These are phyloP conservation scores for Apodemus sylvaticus DNA, from an alignment of 2,113 vertebrate species.

Conservation along the genomic window DNA sequence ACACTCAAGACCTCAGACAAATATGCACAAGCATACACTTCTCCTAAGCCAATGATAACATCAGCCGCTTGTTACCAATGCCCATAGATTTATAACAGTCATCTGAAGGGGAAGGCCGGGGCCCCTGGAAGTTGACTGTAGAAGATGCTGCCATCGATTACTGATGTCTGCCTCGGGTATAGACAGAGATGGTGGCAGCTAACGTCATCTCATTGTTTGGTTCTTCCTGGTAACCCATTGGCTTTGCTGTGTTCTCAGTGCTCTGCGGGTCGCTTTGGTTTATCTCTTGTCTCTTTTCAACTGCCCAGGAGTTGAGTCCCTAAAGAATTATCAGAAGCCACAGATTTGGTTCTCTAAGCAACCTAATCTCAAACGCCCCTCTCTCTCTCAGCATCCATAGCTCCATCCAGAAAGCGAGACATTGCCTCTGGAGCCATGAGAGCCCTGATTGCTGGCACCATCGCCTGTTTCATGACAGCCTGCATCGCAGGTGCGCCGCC, in stretches of 20 bases:
- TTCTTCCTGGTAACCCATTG: not conserved
- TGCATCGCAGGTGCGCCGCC: constrained; percentile 89
- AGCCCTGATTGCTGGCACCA: constrained; percentile 89
- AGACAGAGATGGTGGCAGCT: not conserved
- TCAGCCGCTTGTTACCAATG: not conserved
- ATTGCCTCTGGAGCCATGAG: constrained; percentile 86
- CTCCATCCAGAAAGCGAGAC: constrained; percentile 88
- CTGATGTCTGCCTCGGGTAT: not conserved
- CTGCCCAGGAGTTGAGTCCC: not conserved
- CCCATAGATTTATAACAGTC: not conserved
- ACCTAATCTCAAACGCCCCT: not conserved
- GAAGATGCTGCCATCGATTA: not conserved
- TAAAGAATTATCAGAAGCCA: not conserved
- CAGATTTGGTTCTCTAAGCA: not conserved
- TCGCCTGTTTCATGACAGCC: constrained; percentile 92
- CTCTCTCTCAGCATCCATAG: constrained; percentile 85
- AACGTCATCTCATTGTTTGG: not conserved
- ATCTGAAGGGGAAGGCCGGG: not conserved
- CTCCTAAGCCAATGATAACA: not conserved
- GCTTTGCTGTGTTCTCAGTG: not conserved
- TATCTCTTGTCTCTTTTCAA: not conserved
- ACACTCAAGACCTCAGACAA: not conserved
- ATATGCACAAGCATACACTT: not conserved
- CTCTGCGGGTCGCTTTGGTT: not conserved
- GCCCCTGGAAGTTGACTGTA: not conserved